Conservation (phyloP, 2,113 vertebrate species). For the Megaceryle maxima region DNA sequence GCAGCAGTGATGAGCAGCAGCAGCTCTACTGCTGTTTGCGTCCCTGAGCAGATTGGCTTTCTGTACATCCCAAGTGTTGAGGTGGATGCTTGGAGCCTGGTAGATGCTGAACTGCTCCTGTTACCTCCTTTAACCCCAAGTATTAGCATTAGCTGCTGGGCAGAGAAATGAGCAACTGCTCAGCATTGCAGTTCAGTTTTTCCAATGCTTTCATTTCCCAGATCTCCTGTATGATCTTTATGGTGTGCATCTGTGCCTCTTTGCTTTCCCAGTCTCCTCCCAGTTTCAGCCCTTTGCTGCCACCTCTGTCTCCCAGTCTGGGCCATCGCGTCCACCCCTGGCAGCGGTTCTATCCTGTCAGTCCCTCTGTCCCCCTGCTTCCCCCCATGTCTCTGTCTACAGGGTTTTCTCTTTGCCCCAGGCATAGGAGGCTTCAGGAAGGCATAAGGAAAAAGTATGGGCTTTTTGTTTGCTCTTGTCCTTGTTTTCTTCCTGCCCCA, state of each 20-base stretch:
- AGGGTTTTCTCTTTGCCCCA: background rate
- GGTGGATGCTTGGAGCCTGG: background rate
- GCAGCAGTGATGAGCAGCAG: background rate
- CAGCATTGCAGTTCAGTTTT: background rate
- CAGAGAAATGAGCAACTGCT: background rate
- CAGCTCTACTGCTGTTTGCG: accelerated
- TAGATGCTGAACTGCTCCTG: background rate
- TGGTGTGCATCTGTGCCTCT: background rate
- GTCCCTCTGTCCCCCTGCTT: accelerated
- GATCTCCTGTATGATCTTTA: background rate
- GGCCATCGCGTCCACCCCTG: accelerated
- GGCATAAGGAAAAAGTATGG: background rate
- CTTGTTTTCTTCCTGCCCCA: background rate
- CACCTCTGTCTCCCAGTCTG: background rate
- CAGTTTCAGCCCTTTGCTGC: background rate
- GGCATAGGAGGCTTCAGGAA: background rate
- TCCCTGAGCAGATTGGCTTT: background rate
- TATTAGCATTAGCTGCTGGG: background rate
- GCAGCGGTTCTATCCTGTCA: accelerated
- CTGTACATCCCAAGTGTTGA: accelerated
- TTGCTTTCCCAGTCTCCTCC: background rate
- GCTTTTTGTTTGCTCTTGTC: background rate
- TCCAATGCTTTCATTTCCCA: background rate
- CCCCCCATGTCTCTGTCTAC: background rate
- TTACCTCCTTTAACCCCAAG: background rate